A percentile compares a stretch with the other conserved stretches of the same genome.
phyloP scores from a whole-genome alignment of 2,113 vertebrate species.

The Actinemys pallida region DNA sequence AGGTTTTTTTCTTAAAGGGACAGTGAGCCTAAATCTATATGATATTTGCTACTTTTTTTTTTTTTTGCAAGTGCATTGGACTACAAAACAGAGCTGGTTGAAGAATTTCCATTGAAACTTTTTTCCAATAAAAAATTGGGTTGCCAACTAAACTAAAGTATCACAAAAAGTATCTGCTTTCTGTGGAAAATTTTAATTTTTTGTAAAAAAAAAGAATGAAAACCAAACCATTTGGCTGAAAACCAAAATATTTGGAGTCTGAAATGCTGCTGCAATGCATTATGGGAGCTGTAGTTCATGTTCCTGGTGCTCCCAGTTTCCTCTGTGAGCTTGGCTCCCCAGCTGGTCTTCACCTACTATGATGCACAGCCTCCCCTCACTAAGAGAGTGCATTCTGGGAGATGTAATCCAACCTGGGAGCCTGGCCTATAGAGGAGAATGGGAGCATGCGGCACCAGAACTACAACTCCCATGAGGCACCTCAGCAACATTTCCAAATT shows the following conservation, averaged over 20 bases:
- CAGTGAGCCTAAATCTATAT: neutral
- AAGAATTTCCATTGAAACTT: neutral
- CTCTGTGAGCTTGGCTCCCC: neutral
- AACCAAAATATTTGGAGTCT: neutral
- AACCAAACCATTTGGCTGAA: neutral
- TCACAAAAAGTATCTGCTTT: neutral
- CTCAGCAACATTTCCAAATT: neutral
- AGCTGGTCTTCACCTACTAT: neutral
- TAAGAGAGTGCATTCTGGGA: neutral
- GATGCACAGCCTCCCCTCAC: neutral
- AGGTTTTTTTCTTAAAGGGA: neutral
- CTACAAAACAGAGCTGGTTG: neutral
- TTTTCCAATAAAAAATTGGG: neutral
- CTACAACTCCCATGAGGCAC: neutral
- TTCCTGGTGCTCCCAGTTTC: neutral
- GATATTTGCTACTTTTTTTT: neutral
- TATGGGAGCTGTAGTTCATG: neutral
- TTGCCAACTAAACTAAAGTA: too few relatives aligned
- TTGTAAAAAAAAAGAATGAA: neutral
- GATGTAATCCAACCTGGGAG: neutral
- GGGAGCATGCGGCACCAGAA: neutral
- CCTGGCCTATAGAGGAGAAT: neutral
- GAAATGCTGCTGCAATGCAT: fast-evolving
- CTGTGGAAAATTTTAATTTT: neutral
- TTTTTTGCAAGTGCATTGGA: neutral